phyloP scores from a whole-genome alignment of 2,113 vertebrate genomes.

The Bos javanicus region DNA sequence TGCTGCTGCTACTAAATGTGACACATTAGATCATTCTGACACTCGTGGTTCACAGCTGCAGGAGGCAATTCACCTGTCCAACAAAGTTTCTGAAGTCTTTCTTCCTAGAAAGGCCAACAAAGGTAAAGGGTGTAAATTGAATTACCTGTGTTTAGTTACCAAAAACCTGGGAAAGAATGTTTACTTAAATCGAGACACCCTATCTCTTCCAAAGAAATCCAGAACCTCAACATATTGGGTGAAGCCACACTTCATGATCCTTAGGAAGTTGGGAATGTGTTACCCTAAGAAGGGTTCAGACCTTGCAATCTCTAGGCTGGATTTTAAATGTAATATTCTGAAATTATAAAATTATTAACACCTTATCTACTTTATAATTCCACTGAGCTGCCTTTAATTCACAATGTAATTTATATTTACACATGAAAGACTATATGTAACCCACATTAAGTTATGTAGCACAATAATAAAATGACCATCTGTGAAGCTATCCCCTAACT shows the following conservation, averaged over 20 bases:
- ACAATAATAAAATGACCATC: not conserved
- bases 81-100: not conserved
- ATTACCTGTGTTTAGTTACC: not conserved
- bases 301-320: not conserved
- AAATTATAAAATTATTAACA: constrained; percentile 3
- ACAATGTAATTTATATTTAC: not conserved
- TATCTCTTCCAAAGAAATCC: not conserved
- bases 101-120: constrained; percentile 7
- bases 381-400: not conserved
- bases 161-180: not conserved
- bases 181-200: not conserved
- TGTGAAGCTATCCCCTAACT: not conserved
- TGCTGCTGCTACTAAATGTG: not conserved
- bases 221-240: not conserved
- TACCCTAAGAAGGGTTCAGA: not conserved
- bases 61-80: not conserved
- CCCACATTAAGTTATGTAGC: not conserved
- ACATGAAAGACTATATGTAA: not conserved
- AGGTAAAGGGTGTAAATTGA: not conserved
- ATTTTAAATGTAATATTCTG: not conserved
- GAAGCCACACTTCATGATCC: not conserved
- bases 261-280: not conserved
- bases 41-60: not conserved
- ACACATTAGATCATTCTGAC: not conserved
- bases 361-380: not conserved